phyloP scores from a whole-genome alignment of 2,888 invertebrate species.

The Mesorhabditis belari region DNA sequence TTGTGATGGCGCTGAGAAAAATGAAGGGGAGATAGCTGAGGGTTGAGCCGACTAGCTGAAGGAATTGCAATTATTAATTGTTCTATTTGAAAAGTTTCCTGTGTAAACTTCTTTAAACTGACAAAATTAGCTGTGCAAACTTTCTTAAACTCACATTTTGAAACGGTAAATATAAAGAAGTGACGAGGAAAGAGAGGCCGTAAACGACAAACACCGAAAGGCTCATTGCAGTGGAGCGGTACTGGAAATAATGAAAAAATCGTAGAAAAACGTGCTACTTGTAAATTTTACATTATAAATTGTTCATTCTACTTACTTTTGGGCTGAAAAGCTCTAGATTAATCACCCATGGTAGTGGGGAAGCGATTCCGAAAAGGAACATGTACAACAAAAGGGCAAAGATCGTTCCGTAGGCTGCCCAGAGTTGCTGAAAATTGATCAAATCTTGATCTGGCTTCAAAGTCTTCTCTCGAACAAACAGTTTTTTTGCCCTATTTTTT shows the following conservation, averaged over 20 bases:
- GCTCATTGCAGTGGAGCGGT: conserved; percentile 46
- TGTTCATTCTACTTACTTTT: no score
- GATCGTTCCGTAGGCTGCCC: conserved; percentile 47
- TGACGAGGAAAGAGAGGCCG: conserved; percentile 46
- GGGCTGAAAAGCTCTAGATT: conserved; percentile 49
- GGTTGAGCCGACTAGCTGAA: conserved; percentile 47
- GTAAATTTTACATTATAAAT: no score
- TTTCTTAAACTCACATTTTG: no score
- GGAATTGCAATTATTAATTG: no score
- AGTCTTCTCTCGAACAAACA: no score
- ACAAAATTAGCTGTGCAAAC: no score
- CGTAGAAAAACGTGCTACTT: no score
- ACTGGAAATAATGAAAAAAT: no score
- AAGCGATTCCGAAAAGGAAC: conserved; percentile 51
- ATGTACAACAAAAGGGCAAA: conserved; percentile 46
- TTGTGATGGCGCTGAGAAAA: conserved; percentile 40
- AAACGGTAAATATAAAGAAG: conserved; percentile 50
- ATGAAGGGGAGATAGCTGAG: conserved; percentile 56
- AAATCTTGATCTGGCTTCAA: no score
- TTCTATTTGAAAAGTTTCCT: no score
- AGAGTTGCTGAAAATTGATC: conserved; percentile 28
- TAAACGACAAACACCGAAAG: conserved; percentile 49
- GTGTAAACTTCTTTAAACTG: no score
- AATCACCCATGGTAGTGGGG: conserved; percentile 52
- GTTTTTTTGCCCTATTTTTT: no score